Conservation (phyloP, 2,888 invertebrate genomes). For the Nudaria mundana region DNA sequence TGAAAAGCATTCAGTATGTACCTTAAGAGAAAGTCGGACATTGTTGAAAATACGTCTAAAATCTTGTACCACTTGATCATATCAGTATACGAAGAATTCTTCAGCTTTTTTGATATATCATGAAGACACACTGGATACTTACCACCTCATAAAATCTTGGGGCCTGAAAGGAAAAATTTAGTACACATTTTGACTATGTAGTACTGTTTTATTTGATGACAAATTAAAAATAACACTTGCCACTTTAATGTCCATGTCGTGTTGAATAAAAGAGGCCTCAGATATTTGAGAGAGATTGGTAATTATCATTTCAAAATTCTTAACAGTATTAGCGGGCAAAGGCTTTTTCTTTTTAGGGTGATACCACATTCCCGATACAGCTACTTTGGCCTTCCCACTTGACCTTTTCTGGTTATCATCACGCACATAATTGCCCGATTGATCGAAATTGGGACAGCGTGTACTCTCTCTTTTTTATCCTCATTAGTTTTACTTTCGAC, state of each 20-base stretch:
- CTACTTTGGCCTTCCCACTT: conserved; percentile 55
- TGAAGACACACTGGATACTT: conserved; percentile 84
- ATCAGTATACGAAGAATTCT: conserved; percentile 83
- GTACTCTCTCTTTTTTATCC: conserved; percentile 51
- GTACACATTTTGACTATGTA: too few relatives aligned
- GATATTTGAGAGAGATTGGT: conserved; percentile 56
- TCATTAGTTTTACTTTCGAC: conserved; percentile 46
- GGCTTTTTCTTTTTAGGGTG: conserved; percentile 76
- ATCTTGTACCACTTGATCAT: conserved; percentile 86
- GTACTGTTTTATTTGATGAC: too few relatives aligned
- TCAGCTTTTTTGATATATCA: conserved; percentile 84
- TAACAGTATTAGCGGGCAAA: conserved; percentile 49
- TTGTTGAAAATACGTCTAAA: conserved; percentile 83
- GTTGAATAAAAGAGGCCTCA: conserved; percentile 69
- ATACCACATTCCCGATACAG: conserved; percentile 70
- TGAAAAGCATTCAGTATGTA: too few relatives aligned
- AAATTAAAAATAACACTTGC: conserved; percentile 35
- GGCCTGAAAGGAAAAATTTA: conserved; percentile 64
- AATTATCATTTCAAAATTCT: conserved; percentile 68
- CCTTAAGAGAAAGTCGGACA: conserved; percentile 83
- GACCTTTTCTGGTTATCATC: conserved; percentile 64
- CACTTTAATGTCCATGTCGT: conserved; percentile 77
- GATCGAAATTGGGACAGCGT: conserved; percentile 66
- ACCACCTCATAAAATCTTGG: conserved; percentile 83
- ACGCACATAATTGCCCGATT: conserved; percentile 63